Evolutionary conservation across 2,888 invertebrate species (phyloP).

Genomic region (Schizaphis graminum): DNA sequence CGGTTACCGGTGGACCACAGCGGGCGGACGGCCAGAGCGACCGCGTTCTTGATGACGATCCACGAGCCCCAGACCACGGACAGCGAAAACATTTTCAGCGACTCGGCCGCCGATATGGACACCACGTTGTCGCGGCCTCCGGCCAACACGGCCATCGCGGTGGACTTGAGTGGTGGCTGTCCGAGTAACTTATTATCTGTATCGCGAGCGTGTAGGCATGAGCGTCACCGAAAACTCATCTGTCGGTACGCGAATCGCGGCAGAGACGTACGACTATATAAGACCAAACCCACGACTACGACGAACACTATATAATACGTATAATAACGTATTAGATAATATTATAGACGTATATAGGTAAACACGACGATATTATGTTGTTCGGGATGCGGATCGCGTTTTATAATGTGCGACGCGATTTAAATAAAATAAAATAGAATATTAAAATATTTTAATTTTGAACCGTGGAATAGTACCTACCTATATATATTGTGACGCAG

Average conservation of each 20-base stretch:
- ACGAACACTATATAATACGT: neutral
- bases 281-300: neutral
- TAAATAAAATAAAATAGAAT: neutral
- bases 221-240: neutral
- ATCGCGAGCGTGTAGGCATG: neutral
- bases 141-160: conserved; percentile 33
- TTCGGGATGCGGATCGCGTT: neutral
- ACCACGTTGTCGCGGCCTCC: conserved; percentile 70
- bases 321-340: too few relatives aligned
- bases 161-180: neutral
- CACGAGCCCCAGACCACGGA: conserved; percentile 74
- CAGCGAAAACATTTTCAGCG: conserved; percentile 72
- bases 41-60: conserved; percentile 72
- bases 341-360: too few relatives aligned
- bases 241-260: neutral
- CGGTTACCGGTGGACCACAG: neutral
- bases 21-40: conserved; percentile 71
- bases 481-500: neutral
- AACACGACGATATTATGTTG: neutral
- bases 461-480: too few relatives aligned
- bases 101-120: conserved; percentile 73
- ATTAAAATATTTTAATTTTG: neutral
- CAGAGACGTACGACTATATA: neutral
- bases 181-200: neutral
- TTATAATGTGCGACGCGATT: neutral